A percentile compares a stretch with the other conserved stretches of the same genome.
These are phyloP conservation scores for Danio choprae DNA, from an alignment of 2,797 vertebrate genomes.

Conservation along the genomic window DNA sequence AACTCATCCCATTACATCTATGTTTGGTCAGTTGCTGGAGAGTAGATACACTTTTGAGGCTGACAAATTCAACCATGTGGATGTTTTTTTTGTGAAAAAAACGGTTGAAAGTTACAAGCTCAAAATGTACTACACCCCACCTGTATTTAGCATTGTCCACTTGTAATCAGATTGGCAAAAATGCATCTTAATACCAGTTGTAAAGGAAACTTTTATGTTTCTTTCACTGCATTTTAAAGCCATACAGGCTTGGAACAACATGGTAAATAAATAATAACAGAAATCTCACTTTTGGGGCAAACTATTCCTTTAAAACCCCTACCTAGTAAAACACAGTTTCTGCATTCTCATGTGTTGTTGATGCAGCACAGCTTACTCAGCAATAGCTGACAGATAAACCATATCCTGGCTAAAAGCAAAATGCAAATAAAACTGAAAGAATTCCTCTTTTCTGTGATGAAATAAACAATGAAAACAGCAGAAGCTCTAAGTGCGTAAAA, in stretches of 20 bases:
- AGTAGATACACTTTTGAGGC: too few species aligned
- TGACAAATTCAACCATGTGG: too few species aligned
- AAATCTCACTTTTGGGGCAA: background rate
- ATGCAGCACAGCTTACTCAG: conserved; percentile 13
- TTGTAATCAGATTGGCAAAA: too few species aligned
- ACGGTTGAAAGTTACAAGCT: too few species aligned
- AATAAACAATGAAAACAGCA: conserved; percentile 19
- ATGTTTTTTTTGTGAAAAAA: too few species aligned
- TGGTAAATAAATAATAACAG: background rate
- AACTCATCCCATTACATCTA: too few species aligned
- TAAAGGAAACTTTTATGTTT: too few species aligned
- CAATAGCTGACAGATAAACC: conserved; percentile 1
- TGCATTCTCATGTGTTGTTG: background rate
- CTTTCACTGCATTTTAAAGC: background rate
- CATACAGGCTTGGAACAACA: background rate
- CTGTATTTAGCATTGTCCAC: too few species aligned
- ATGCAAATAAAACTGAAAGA: background rate
- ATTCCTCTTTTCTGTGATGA: background rate
- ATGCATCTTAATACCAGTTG: too few species aligned
- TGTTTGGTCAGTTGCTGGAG: too few species aligned
- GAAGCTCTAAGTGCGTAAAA: background rate
- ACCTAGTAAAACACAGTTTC: background rate
- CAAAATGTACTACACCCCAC: too few species aligned
- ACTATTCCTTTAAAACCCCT: conserved; percentile 1
- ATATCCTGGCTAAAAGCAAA: background rate